Evolutionary conservation across 2,888 invertebrate species (phyloP).

Genomic region (Ethmia dodecea): DNA sequence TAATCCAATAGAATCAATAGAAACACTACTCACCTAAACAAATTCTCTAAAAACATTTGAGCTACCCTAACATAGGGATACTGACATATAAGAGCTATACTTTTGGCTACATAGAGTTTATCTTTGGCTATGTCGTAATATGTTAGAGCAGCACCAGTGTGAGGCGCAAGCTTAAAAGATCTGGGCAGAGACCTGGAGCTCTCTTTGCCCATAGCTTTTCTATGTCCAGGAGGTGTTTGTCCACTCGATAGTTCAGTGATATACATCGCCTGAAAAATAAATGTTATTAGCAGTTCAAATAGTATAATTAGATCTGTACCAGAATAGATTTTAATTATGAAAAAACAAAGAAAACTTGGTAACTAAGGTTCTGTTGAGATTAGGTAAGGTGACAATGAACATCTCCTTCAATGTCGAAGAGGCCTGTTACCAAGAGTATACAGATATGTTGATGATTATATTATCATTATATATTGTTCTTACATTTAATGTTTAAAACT

Average conservation of each 20-base stretch:
- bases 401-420: too few relatives aligned
- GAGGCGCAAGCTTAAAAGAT: constrained; percentile 90
- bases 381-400: too few relatives aligned
- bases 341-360: too few relatives aligned
- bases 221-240: constrained; percentile 80
- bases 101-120: constrained; percentile 96
- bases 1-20: neutral
- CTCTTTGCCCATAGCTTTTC: constrained; percentile 78
- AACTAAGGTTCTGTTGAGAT: too few relatives aligned
- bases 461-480: too few relatives aligned
- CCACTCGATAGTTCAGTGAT: constrained; percentile 93
- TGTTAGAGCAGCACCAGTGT: constrained; percentile 86
- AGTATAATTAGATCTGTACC: too few relatives aligned
- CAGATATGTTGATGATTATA: too few relatives aligned
- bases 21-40: constrained; percentile 88
- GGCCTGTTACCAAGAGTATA: too few relatives aligned
- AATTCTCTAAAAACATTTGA: constrained; percentile 90
- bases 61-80: constrained; percentile 93
- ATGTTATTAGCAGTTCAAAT: too few relatives aligned
- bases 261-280: constrained; percentile 91
- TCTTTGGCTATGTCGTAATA: constrained; percentile 97
- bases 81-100: constrained; percentile 94
- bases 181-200: constrained; percentile 92
- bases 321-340: too few relatives aligned
- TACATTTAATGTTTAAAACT: neutral